Evolutionary conservation across 2,888 invertebrate species (phyloP), one percentile per base, ranked within the genome.

Genomic region (Melinaea marsaeus): DNA sequence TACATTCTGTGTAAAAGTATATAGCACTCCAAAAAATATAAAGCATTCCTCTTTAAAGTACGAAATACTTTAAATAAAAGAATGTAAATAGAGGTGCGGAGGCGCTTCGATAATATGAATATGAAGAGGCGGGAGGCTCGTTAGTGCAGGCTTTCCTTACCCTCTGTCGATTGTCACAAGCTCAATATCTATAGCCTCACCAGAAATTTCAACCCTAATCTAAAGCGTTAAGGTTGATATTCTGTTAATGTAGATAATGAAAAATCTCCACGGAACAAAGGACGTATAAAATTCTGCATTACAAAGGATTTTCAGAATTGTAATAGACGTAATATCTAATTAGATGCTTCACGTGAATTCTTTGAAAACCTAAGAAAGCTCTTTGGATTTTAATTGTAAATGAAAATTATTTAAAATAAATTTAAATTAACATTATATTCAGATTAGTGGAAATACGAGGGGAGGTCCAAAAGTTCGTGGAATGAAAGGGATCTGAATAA

Each of bases 241-340:
- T 79, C 42, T 66, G 35, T 13, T 58, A 61, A 7, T 62, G 45
- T 33, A 46, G 46, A 62, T 68, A 71, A 77, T 79, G 78, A 77
- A 84, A 84, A 85, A 83, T 76, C 75, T 79, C 78, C 77, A 74
- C 76, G 78, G 77, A 81, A 87, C 85, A 88, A 86, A 85, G 85
- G 86, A 84, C 82, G 83, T 81, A 85, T 86, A 86, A 86, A 88
- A 85, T 81, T 84, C 79, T 84, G 82, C 84, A 84, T 79, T 84
- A 86, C 88, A 88, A 87, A 88, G 87, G 85, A 85, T 83, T 88
- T 86, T 84, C 82, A 82, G 83, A 85, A 83, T 83, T 83, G 83
- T 86, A 78, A 85, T 83, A 84, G 84, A 85, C 84, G 83, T 85
- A 84, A 87, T 85, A 82, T 81, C 84, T 88, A 88, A 88, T 88